Conservation (phyloP, 2,797 vertebrate species). For the Channallabes apus region DNA sequence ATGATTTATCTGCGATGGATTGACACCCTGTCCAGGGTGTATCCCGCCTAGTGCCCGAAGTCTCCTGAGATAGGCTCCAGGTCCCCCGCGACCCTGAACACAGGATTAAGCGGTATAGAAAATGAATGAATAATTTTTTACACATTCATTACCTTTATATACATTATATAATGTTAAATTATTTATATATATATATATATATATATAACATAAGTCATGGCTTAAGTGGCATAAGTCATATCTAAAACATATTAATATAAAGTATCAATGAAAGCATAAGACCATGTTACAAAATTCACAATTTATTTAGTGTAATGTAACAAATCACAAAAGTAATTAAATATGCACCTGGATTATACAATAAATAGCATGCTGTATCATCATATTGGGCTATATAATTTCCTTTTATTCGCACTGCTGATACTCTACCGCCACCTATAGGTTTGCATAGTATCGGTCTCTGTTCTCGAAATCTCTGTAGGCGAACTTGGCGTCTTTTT, state of each 20-base stretch:
- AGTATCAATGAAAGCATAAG: neutral
- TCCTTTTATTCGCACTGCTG: neutral
- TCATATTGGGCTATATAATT: neutral
- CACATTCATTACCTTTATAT: neutral
- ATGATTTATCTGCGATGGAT: too few species aligned
- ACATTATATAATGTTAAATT: too few species aligned
- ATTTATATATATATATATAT: too few species aligned
- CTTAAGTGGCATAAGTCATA: too few species aligned
- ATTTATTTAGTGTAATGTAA: constrained; percentile 1
- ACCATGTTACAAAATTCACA: neutral
- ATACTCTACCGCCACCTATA: constrained; percentile 67
- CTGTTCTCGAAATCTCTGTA: constrained; percentile 85
- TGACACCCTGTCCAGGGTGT: too few species aligned
- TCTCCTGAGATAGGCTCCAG: too few species aligned
- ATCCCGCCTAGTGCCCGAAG: too few species aligned
- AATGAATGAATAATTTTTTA: too few species aligned
- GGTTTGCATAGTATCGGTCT: constrained; percentile 84
- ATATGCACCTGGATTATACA: neutral
- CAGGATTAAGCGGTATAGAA: too few species aligned
- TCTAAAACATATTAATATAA: neutral
- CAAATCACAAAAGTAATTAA: constrained; percentile 9
- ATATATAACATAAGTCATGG: too few species aligned
- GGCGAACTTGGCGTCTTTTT: constrained; percentile 83
- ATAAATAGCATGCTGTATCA: neutral
- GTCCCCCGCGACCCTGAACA: too few species aligned